Evolutionary conservation across 1,140 invertebrate genomes (phyloP), one percentile per base, ranked within the genome.

Genomic region (Maniola jurtina): DNA sequence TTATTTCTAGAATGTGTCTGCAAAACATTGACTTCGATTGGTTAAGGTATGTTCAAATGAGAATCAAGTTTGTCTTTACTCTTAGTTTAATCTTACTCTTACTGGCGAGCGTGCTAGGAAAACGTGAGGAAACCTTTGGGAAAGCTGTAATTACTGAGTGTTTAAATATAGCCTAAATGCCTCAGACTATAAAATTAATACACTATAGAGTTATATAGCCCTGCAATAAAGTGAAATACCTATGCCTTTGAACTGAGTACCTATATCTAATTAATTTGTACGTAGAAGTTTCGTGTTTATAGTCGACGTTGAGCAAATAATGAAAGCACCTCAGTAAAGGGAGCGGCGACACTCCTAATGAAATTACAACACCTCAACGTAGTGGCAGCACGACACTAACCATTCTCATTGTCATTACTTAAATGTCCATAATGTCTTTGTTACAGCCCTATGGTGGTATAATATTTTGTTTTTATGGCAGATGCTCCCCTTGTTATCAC

Each of bases 281-380:
- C 66, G 61, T 77, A 76, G 64, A 75, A 73, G 64, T 80, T 72
- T 77, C 74, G 71, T 79, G 74, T 76, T 79, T 75, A 72, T 70
- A 62, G 60, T 75, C 72, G 57, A 63, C 57, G 56, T 75, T 71
- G 59, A 66, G 60, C 62, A 78, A 81, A 79, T 81, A 81, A 77
- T 81, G 81, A 83, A 76, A 78, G 65, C 73, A 68, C 59, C 66
- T 70, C 68, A 65, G 75, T 79, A 79, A 80, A 83, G 56, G 15
- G 55, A 71, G 64, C 71, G 77, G 80, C 58, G 77, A 34, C 79
- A 83, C 83, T 77, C 81, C 80, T 81, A 77, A 73, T 71, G 61
- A 68, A 72, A 75, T 79, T 73, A 79, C 68, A 64, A 71, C 74
- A 75, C 66, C 68, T 67, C 68, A 82, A 83, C 71, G 62, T 40